phyloP scores from a whole-genome alignment of 2,797 vertebrate genomes.

The Apodemus agrarius region DNA sequence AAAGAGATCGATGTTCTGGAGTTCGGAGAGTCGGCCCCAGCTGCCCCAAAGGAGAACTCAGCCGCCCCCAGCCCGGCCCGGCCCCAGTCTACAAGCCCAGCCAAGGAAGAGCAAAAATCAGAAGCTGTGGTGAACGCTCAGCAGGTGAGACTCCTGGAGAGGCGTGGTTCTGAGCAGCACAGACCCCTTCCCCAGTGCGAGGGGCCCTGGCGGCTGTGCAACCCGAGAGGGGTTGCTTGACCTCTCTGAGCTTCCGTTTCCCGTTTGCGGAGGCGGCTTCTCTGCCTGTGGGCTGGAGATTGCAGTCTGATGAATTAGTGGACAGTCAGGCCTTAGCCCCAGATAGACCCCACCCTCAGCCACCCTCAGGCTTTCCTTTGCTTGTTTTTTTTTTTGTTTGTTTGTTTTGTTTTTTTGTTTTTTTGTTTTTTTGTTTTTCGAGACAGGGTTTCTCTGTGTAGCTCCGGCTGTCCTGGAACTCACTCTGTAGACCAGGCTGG shows the following conservation, averaged over 20 bases:
- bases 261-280: neutral
- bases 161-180: rapidly evolving
- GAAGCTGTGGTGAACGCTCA: slow-evolving; percentile 67
- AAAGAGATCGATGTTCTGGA: slow-evolving; percentile 92
- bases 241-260: neutral
- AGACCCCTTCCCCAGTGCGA: neutral
- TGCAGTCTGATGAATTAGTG: neutral
- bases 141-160: slow-evolving; percentile 75
- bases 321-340: neutral
- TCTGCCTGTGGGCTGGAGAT: rapidly evolving
- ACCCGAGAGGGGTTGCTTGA: neutral
- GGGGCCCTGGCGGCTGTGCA: neutral
- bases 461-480: too few species aligned
- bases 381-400: neutral
- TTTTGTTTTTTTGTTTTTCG: too few species aligned
- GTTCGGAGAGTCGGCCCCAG: slow-evolving; percentile 85
- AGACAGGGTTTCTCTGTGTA: too few species aligned
- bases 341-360: neutral
- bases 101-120: slow-evolving; percentile 77
- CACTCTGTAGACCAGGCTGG: too few species aligned
- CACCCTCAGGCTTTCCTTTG: neutral
- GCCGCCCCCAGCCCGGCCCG: slow-evolving; percentile 58
- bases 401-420: neutral
- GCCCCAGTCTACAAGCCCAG: slow-evolving; percentile 78
- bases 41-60: slow-evolving; percentile 86